Conservation (phyloP, 2,888 invertebrate species). For the Germaria angustata region DNA sequence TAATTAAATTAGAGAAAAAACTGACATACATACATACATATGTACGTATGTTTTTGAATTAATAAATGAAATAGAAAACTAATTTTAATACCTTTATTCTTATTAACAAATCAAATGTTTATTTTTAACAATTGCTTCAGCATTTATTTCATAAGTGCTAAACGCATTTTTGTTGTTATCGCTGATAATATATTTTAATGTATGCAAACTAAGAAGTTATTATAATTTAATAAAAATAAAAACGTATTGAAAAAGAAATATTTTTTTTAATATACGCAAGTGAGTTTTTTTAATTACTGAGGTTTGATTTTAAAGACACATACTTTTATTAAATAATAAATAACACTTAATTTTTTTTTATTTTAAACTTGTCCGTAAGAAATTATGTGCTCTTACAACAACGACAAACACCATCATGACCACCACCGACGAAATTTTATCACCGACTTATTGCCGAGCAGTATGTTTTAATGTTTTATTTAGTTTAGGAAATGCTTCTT, state of each 20-base stretch:
- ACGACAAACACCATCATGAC: neutral
- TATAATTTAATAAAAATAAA: neutral
- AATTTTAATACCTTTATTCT: neutral
- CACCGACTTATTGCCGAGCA: neutral
- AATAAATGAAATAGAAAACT: neutral
- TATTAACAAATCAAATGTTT: neutral
- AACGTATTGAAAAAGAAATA: neutral
- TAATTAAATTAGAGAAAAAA: too few relatives aligned
- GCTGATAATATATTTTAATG: neutral
- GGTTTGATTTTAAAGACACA: slow-evolving; percentile 25
- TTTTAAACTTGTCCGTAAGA: neutral
- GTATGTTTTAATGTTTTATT: neutral
- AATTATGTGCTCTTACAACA: slow-evolving; percentile 24
- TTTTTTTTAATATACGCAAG: neutral
- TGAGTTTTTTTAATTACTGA: slow-evolving; percentile 17
- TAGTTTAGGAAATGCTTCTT: slow-evolving; percentile 32
- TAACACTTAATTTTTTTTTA: slow-evolving; percentile 41
- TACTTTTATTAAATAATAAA: slow-evolving; percentile 48
- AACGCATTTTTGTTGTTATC: neutral
- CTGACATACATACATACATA: too few relatives aligned
- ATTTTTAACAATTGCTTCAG: slow-evolving; percentile 31
- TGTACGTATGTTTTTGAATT: too few relatives aligned
- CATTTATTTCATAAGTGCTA: neutral
- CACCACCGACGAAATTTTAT: slow-evolving; percentile 12
- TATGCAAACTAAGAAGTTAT: slow-evolving; percentile 10